Evolutionary conservation across 2,113 vertebrate species (phyloP).

Genomic region (Todiramphus chloris): DNA sequence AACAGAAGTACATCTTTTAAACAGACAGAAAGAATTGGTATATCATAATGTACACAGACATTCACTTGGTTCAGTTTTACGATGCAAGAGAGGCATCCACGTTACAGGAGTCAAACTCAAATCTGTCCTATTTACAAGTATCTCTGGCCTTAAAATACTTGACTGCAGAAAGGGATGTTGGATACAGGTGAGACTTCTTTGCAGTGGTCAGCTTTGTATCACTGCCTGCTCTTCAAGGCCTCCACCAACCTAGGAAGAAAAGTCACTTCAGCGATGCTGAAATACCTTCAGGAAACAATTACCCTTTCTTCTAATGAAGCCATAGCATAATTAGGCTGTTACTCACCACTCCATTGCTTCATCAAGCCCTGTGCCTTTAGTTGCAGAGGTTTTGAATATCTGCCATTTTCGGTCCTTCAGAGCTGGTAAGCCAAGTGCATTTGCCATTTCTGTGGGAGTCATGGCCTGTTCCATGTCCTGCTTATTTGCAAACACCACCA

Average conservation of each 20-base stretch:
- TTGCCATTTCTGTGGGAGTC: slow-evolving; percentile 96
- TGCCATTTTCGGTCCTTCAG: slow-evolving; percentile 98
- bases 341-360: slow-evolving; percentile 97
- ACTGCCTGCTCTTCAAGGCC: slow-evolving; percentile 94
- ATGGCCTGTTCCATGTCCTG: slow-evolving; percentile 99
- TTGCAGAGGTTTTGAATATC: slow-evolving; percentile 98
- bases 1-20: slow-evolving; percentile 46
- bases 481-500: slow-evolving; percentile 98
- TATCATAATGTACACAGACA: slow-evolving; percentile 51
- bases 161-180: slow-evolving; percentile 2
- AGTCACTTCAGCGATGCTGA: neutral
- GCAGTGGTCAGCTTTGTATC: slow-evolving; percentile 23
- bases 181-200: neutral
- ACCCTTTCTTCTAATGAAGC: neutral
- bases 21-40: slow-evolving; percentile 53
- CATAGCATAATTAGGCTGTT: neutral
- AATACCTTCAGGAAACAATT: neutral
- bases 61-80: slow-evolving; percentile 58
- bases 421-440: slow-evolving; percentile 89
- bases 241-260: slow-evolving; percentile 88
- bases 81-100: neutral
- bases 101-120: neutral
- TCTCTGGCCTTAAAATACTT: slow-evolving; percentile 20
- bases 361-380: slow-evolving; percentile 93
- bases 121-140: slow-evolving; percentile 62